phyloP scores from a whole-genome alignment of 2,113 vertebrate species.

The Takifugu bimaculatus region DNA sequence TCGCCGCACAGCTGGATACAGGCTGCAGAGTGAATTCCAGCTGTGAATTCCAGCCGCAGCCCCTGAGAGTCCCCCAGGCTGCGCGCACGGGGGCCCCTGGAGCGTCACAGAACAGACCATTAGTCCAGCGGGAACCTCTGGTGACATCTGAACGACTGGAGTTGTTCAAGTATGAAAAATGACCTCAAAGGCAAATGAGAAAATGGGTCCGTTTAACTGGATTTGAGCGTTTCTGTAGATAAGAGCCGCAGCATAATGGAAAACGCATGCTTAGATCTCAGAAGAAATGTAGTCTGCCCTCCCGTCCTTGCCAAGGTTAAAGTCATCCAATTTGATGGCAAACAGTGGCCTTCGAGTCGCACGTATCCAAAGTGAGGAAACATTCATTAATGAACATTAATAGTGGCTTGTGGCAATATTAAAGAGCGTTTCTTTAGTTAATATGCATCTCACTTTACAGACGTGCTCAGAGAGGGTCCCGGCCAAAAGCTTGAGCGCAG shows the following conservation, averaged over 20 bases:
- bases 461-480: constrained; percentile 26
- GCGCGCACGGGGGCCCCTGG: constrained; percentile 30
- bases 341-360: constrained; percentile 39
- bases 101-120: constrained; percentile 43
- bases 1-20: constrained; percentile 31
- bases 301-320: constrained; percentile 67
- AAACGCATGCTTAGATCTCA: constrained; percentile 62
- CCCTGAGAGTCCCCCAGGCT: constrained; percentile 24
- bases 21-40: constrained; percentile 35
- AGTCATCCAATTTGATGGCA: constrained; percentile 46
- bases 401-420: constrained; percentile 67
- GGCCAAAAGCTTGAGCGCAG: constrained; percentile 21
- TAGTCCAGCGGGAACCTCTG: constrained; percentile 56
- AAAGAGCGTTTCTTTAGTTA: constrained; percentile 38
- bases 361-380: constrained; percentile 35
- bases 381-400: constrained; percentile 27
- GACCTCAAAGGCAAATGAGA: constrained; percentile 73
- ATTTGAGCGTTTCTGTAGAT: constrained; percentile 74
- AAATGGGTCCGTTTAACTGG: constrained; percentile 73
- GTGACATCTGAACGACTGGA: constrained; percentile 56
- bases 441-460: constrained; percentile 36
- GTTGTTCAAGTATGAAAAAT: constrained; percentile 69
- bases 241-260: constrained; percentile 68
- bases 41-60: constrained; percentile 40
- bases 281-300: constrained; percentile 48